These are phyloP conservation scores for Drosophila tsacasi DNA, from an alignment of 1,140 invertebrate species.

Conservation along the genomic window DNA sequence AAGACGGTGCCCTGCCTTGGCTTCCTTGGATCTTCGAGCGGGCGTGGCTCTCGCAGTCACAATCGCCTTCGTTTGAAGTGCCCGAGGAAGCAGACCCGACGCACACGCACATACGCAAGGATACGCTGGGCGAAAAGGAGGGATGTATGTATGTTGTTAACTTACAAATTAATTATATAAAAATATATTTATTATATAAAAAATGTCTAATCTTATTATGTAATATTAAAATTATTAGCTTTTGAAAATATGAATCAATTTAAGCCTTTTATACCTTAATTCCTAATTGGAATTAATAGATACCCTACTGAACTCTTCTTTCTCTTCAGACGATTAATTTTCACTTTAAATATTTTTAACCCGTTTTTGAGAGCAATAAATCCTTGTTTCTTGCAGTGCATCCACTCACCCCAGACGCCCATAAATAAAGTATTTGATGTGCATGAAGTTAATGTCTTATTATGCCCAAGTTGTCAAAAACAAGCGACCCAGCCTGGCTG, in stretches of 20 bases:
- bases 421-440: conserved; percentile 84
- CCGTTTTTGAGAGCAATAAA: not conserved
- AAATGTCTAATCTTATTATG: too few species aligned
- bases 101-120: conserved; percentile 32
- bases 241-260: too few species aligned
- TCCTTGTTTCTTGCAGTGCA: conserved; percentile 7
- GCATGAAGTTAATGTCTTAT: conserved; percentile 84
- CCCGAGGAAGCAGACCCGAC: conserved; percentile 41
- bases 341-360: not conserved
- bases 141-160: conserved; percentile 2
- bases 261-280: too few species aligned
- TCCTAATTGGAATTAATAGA: too few species aligned
- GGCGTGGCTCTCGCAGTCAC: conserved; percentile 60
- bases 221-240: too few species aligned
- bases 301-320: not conserved
- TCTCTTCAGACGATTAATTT: not conserved
- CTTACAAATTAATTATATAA: not conserved
- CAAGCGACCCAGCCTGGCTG: conserved; percentile 69
- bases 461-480: conserved; percentile 84
- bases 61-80: conserved; percentile 69
- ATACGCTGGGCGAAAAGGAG: not conserved
- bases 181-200: too few species aligned
- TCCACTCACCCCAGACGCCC: conserved; percentile 67
- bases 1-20: conserved; percentile 41
- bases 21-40: conserved; percentile 31